Percentiles rank a stretch among this genome's conserved stretches.
These are phyloP conservation scores for Erebia ligea DNA, from an alignment of 2,888 invertebrate species.

Conservation along the genomic window DNA sequence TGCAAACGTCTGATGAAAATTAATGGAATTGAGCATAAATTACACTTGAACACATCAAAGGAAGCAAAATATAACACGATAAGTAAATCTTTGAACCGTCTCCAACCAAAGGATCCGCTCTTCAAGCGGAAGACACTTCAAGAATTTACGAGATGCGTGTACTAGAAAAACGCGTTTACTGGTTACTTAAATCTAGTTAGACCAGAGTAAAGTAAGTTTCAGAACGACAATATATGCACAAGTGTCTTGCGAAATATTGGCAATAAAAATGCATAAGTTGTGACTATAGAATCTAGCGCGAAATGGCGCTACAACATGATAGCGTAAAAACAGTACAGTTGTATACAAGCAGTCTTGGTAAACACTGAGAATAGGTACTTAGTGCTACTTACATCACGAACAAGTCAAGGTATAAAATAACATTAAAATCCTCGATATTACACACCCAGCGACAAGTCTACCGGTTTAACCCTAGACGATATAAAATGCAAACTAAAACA, in stretches of 20 bases:
- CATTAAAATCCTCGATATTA: slow-evolving; percentile 71
- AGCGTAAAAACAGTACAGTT: slow-evolving; percentile 77
- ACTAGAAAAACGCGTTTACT: slow-evolving; percentile 46
- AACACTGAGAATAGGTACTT: slow-evolving; percentile 81
- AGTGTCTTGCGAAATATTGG: slow-evolving; percentile 73
- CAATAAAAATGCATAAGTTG: slow-evolving; percentile 81
- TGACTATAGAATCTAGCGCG: slow-evolving; percentile 72
- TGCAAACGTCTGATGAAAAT: slow-evolving; percentile 46
- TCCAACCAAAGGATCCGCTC: slow-evolving; percentile 16
- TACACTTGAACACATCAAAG: slow-evolving; percentile 76
- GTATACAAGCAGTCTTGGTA: slow-evolving; percentile 83
- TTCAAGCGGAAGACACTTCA: slow-evolving; percentile 27
- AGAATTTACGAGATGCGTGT: slow-evolving; percentile 29
- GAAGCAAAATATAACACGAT: slow-evolving; percentile 61
- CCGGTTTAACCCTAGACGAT: slow-evolving; percentile 70
- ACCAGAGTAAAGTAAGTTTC: slow-evolving; percentile 62
- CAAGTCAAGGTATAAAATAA: slow-evolving; percentile 72
- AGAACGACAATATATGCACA: slow-evolving; percentile 62
- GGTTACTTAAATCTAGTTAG: slow-evolving; percentile 63
- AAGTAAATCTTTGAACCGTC: slow-evolving; percentile 51
- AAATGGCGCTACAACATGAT: slow-evolving; percentile 62
- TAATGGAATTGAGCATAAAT: slow-evolving; percentile 69
- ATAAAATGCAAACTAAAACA: slow-evolving; percentile 83
- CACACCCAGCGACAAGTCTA: slow-evolving; percentile 68
- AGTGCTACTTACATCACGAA: slow-evolving; percentile 76